phyloP scores from a whole-genome alignment of 2,888 invertebrate species.

The Amiota mariae region DNA sequence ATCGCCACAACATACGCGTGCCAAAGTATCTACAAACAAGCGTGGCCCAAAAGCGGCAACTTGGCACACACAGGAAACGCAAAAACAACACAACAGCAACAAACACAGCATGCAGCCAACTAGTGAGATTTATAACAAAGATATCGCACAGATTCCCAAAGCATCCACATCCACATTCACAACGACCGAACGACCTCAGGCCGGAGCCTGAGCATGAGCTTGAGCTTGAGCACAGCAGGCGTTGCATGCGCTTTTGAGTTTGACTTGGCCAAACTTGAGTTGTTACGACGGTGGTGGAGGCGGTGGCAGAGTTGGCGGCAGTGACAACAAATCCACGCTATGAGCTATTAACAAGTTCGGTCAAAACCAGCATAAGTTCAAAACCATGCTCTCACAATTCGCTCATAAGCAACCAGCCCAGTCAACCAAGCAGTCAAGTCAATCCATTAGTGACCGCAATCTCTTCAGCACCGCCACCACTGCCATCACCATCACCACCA shows the following conservation, averaged over 20 bases:
- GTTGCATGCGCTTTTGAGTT: too few relatives aligned
- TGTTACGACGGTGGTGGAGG: too few relatives aligned
- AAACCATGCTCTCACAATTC: not conserved
- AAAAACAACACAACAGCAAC: conserved; percentile 48
- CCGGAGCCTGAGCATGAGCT: too few relatives aligned
- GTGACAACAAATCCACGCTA: conserved; percentile 45
- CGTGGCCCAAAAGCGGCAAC: conserved; percentile 54
- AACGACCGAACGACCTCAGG: not conserved
- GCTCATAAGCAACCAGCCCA: conserved; percentile 9
- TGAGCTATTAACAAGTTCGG: conserved; percentile 64
- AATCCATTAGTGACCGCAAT: conserved; percentile 59
- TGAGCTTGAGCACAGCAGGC: too few relatives aligned
- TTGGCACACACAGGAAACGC: conserved; percentile 54
- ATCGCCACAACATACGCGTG: conserved; percentile 52
- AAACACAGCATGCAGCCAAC: conserved; percentile 62
- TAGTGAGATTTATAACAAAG: conserved; percentile 70
- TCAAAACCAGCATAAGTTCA: conserved; percentile 46
- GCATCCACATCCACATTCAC: not conserved
- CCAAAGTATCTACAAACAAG: conserved; percentile 56
- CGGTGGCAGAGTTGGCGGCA: too few relatives aligned
- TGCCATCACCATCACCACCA: not conserved
- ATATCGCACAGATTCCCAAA: conserved; percentile 57
- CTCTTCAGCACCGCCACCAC: conserved; percentile 20
- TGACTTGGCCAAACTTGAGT: too few relatives aligned
- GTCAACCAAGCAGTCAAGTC: conserved; percentile 43